A percentile compares a stretch with the other conserved stretches of the same genome.
Evolutionary conservation across 2,888 invertebrate genomes (phyloP).

Genomic region (Matsumyia berberina): DNA sequence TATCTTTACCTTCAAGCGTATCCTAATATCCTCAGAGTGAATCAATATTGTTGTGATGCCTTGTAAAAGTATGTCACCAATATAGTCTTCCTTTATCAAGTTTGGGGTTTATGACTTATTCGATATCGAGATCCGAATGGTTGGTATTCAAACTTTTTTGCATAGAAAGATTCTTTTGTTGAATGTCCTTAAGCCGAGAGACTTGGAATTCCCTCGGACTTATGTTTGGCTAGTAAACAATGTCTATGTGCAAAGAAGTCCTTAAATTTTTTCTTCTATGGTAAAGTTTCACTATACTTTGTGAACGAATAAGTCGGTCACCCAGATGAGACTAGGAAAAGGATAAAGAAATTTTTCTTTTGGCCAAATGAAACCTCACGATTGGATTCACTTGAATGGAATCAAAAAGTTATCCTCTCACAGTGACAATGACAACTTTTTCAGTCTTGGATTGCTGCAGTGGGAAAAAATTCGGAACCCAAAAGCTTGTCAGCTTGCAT

Average conservation of each 20-base stretch:
- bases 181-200: neutral
- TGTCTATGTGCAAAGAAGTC: too few species aligned
- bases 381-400: neutral
- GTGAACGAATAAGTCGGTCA: constrained; percentile 4
- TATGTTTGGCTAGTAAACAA: neutral
- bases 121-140: neutral
- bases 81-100: constrained; percentile 10
- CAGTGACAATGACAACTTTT: neutral
- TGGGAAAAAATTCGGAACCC: neutral
- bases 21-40: too few species aligned
- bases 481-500: constrained; percentile 4
- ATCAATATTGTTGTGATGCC: too few species aligned
- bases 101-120: neutral
- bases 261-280: neutral
- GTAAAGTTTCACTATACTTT: constrained; percentile 10
- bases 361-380: neutral
- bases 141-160: neutral
- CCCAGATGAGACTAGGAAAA: constrained; percentile 3
- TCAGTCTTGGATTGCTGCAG: neutral
- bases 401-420: neutral
- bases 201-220: neutral
- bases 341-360: constrained; percentile 1
- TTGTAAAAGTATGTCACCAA: neutral
- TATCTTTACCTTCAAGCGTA: neutral
- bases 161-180: too few species aligned